Conservation (phyloP, 2,888 invertebrate genomes). For the Cataglyphis rosenhaueri region DNA sequence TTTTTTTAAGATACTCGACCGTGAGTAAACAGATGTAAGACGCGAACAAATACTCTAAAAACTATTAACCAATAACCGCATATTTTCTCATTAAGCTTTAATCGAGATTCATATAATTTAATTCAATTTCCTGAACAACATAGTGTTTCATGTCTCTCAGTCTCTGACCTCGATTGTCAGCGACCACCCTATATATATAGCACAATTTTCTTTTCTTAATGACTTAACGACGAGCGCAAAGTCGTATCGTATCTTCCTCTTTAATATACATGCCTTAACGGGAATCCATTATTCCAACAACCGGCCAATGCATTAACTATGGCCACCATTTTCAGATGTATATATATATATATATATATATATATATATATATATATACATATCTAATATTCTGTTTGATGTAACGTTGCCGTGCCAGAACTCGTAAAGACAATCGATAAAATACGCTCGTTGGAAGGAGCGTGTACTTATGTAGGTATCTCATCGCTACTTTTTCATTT, state of each 20-base stretch:
- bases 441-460: slow-evolving; percentile 32
- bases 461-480: background rate
- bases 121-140: slow-evolving; percentile 36
- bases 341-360: background rate
- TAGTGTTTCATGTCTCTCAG: background rate
- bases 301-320: slow-evolving; percentile 55
- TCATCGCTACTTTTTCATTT: slow-evolving; percentile 23
- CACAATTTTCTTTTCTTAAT: slow-evolving; percentile 46
- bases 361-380: background rate
- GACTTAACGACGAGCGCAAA: slow-evolving; percentile 37
- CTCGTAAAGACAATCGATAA: slow-evolving; percentile 59
- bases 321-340: slow-evolving; percentile 56
- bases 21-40: background rate
- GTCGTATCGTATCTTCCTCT: slow-evolving; percentile 63
- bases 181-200: slow-evolving; percentile 19
- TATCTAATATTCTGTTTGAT: background rate
- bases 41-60: background rate
- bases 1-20: background rate
- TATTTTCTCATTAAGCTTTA: background rate
- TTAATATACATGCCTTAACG: slow-evolving; percentile 68
- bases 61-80: background rate
- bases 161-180: slow-evolving; percentile 31
- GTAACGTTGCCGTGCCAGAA: slow-evolving; percentile 22
- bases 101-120: slow-evolving; percentile 31
- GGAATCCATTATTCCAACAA: slow-evolving; percentile 67